Conservation (phyloP, 2,113 vertebrate genomes). For the Mystacornis crossleyi region DNA sequence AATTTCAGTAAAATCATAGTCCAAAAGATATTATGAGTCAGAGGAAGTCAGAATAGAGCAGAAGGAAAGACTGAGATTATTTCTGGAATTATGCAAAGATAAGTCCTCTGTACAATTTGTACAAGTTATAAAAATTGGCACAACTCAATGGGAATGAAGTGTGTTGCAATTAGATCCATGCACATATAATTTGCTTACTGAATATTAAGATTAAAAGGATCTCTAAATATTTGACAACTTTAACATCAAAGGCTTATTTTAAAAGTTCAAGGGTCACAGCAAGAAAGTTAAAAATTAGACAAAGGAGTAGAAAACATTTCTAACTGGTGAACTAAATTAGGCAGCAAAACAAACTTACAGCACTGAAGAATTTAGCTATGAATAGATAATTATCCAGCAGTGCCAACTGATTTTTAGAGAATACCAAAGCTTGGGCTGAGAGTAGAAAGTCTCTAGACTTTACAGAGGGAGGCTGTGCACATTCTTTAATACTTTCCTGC, state of each 20-base stretch:
- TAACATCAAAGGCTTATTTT: background rate
- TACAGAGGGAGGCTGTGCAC: background rate
- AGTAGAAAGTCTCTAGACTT: background rate
- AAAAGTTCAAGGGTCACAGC: background rate
- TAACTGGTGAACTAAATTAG: background rate
- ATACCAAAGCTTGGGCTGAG: background rate
- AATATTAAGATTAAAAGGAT: background rate
- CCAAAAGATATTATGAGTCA: background rate
- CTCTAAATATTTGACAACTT: background rate
- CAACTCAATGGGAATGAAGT: background rate
- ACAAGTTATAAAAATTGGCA: background rate
- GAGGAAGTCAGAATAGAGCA: background rate
- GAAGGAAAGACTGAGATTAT: background rate
- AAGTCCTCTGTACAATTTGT: background rate
- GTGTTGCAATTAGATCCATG: background rate
- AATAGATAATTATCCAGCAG: background rate
- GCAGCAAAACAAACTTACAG: background rate
- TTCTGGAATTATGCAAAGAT: background rate
- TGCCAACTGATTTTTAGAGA: background rate
- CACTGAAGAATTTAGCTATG: background rate
- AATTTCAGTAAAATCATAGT: background rate
- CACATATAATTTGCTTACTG: background rate
- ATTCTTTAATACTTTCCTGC: background rate
- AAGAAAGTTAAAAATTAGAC: slow-evolving; percentile 35
- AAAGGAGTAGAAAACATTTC: background rate